These are phyloP conservation scores for Nephrotoma guestfalica DNA, from an alignment of 2,888 invertebrate species.

Conservation along the genomic window DNA sequence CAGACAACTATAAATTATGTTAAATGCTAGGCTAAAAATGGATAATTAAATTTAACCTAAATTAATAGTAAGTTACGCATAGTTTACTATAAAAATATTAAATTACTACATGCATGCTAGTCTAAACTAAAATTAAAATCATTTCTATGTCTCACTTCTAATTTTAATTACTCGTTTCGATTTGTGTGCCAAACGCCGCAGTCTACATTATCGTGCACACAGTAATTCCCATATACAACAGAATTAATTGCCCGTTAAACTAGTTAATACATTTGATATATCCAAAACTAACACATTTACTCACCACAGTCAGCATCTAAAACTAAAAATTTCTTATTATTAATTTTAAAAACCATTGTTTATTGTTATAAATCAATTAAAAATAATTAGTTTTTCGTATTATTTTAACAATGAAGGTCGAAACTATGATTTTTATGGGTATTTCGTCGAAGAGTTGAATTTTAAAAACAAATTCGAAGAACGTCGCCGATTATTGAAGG, in stretches of 20 bases:
- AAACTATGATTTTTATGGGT: not conserved
- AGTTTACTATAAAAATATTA: not conserved
- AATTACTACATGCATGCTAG: not conserved
- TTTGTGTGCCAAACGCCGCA: not conserved
- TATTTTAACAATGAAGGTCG: not conserved
- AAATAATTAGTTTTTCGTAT: not conserved
- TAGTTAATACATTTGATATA: not conserved
- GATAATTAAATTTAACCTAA: not conserved
- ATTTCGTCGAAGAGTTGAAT: not conserved
- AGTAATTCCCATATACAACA: not conserved
- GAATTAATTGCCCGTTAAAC: not conserved
- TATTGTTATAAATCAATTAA: not conserved
- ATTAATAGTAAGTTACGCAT: not conserved
- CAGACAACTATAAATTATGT: not conserved
- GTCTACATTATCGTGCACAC: not conserved
- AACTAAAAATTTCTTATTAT: not conserved
- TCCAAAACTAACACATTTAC: not conserved
- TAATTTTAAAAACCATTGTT: not conserved
- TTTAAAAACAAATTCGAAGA: not conserved
- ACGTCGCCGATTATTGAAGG: not conserved
- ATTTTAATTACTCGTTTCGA: not conserved
- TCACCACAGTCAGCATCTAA: not conserved
- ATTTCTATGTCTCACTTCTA: not conserved
- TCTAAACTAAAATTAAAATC: not conserved
- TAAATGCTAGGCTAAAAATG: not conserved